phyloP scores from a whole-genome alignment of 2,888 invertebrate species.

The Dicranocentrus wangi region DNA sequence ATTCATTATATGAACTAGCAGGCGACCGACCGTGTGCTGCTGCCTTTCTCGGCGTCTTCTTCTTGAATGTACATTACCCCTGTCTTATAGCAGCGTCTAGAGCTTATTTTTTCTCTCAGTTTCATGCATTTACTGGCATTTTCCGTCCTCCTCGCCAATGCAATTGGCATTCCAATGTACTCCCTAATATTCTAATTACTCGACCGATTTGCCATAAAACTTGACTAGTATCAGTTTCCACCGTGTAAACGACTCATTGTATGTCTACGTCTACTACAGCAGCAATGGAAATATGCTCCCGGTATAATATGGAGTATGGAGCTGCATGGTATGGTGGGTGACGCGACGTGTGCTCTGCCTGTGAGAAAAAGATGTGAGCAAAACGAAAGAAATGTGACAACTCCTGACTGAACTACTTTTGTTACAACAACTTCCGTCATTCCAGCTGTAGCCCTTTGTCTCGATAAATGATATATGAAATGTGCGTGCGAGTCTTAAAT shows the following conservation, averaged over 20 bases:
- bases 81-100: neutral
- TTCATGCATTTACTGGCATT: slow-evolving; percentile 17
- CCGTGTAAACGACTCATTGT: neutral
- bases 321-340: too few species aligned
- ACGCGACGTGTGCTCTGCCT: too few species aligned
- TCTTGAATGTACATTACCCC: neutral
- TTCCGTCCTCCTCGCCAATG: slow-evolving; percentile 25
- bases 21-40: neutral
- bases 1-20: slow-evolving; percentile 8
- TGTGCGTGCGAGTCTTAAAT: slow-evolving; percentile 24
- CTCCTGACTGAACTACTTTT: slow-evolving; percentile 24
- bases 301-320: too few species aligned
- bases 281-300: too few species aligned
- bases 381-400: slow-evolving; percentile 35
- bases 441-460: slow-evolving; percentile 48
- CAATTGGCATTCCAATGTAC: slow-evolving; percentile 51
- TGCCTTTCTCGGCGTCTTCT: neutral
- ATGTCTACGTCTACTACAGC: neutral
- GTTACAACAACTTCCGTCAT: slow-evolving; percentile 39
- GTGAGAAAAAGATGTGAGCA: too few species aligned
- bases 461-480: slow-evolving; percentile 42
- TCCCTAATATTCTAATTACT: slow-evolving; percentile 54
- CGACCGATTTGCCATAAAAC: slow-evolving; percentile 57
- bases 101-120: slow-evolving; percentile 11
- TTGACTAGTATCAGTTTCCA: slow-evolving; percentile 48